These are phyloP conservation scores for Dascillus cervinus DNA, from an alignment of 2,888 invertebrate genomes.

Conservation along the genomic window DNA sequence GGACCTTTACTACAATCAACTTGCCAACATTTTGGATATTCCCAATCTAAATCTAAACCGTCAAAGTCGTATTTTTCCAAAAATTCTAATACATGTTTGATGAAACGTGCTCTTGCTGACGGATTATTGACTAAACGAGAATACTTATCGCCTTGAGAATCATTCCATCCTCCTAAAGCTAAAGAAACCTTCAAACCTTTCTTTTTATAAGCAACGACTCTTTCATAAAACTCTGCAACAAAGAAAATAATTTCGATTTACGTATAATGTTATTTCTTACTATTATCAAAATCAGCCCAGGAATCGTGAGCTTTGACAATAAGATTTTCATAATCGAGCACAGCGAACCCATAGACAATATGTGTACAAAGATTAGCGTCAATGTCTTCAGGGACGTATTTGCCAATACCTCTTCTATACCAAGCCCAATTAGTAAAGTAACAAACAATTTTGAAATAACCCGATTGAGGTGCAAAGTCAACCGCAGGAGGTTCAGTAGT, in stretches of 20 bases:
- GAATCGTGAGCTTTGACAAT: constrained; percentile 78
- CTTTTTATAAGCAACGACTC: constrained; percentile 69
- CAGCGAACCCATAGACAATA: constrained; percentile 88
- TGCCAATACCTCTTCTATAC: constrained; percentile 76
- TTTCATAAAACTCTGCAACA: constrained; percentile 69
- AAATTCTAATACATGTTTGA: constrained; percentile 67
- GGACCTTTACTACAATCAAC: constrained; percentile 79
- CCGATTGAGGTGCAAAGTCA: constrained; percentile 46
- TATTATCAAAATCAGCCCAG: constrained; percentile 85
- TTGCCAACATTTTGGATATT: constrained; percentile 89
- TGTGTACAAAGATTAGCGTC: constrained; percentile 85
- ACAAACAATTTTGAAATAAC: constrained; percentile 75
- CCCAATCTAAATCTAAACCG: constrained; percentile 94
- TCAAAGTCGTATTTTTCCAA: constrained; percentile 77
- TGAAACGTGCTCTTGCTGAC: constrained; percentile 62
- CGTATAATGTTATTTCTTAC: constrained; percentile 38
- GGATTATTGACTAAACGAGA: constrained; percentile 75
- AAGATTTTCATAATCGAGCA: constrained; percentile 74
- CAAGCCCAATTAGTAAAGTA: constrained; percentile 94
- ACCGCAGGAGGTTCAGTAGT: constrained; percentile 37
- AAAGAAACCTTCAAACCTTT: constrained; percentile 78
- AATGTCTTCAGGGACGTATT: constrained; percentile 79
- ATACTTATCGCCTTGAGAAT: constrained; percentile 85
- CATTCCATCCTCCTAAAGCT: constrained; percentile 94
- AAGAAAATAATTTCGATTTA: background rate